A percentile compares a stretch with the other conserved stretches of the same genome.
phyloP scores from a whole-genome alignment of 2,797 vertebrate genomes.

The Astyanax mexicanus region DNA sequence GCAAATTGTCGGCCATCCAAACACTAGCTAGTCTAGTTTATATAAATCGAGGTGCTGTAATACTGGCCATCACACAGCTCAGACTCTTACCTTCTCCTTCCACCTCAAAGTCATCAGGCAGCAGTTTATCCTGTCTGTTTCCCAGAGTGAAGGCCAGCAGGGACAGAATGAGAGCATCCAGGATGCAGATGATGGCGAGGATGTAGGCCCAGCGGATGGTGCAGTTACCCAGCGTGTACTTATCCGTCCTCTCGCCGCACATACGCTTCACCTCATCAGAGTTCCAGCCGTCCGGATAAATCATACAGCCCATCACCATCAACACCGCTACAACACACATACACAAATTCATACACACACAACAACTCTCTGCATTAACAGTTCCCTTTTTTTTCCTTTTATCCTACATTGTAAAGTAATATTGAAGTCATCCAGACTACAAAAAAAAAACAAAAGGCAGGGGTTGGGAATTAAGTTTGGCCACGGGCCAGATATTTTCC shows the following conservation, averaged over 20 bases:
- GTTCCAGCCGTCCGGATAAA: slow-evolving; percentile 98
- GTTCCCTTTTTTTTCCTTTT: too few species aligned
- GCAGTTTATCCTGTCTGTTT: slow-evolving; percentile 93
- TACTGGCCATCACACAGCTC: neutral
- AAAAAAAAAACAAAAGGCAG: too few species aligned
- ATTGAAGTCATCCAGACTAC: too few species aligned
- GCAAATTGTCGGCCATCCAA: too few species aligned
- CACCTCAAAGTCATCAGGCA: slow-evolving; percentile 90
- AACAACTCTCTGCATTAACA: neutral
- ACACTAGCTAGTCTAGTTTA: too few species aligned
- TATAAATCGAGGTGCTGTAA: too few species aligned
- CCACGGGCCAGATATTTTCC: too few species aligned
- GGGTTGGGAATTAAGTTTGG: too few species aligned
- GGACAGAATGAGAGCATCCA: slow-evolving; percentile 90
- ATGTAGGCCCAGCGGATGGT: slow-evolving; percentile 98
- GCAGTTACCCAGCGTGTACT: slow-evolving; percentile 93
- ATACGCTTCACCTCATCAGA: slow-evolving; percentile 87
- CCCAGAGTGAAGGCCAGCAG: slow-evolving; percentile 93
- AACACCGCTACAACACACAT: slow-evolving; percentile 73
- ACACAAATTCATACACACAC: neutral
- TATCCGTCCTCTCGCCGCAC: slow-evolving; percentile 93
- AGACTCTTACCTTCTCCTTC: slow-evolving; percentile 78
- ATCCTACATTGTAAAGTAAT: too few species aligned
- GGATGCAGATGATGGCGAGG: slow-evolving; percentile 94
- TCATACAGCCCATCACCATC: slow-evolving; percentile 93